Conservation (phyloP, 1,140 invertebrate species). For the Eupristina koningsbergeri region DNA sequence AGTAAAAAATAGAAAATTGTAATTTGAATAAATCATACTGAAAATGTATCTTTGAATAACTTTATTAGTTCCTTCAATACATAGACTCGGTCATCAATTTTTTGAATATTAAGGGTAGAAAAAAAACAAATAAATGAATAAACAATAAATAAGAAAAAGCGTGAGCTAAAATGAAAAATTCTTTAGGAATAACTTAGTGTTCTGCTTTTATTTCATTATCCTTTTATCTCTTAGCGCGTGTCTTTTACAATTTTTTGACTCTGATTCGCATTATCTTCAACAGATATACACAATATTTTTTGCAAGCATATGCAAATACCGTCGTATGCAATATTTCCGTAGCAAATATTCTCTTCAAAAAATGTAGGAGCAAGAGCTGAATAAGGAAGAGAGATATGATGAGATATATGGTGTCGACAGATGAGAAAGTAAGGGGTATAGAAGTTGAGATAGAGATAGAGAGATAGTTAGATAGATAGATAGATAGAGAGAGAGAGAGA, state of each 20-base stretch:
- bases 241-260: slow-evolving; percentile 45
- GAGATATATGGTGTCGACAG: slow-evolving; percentile 22
- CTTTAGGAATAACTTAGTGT: slow-evolving; percentile 46
- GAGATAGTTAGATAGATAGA: not conserved
- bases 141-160: not conserved
- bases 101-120: too few species aligned
- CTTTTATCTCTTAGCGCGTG: slow-evolving; percentile 45
- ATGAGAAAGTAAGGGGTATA: not conserved
- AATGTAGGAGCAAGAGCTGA: not conserved
- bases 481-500: too few species aligned
- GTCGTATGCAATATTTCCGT: slow-evolving; percentile 54
- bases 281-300: slow-evolving; percentile 41
- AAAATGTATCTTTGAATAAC: not conserved
- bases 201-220: slow-evolving; percentile 51
- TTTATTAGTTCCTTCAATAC: slow-evolving; percentile 40
- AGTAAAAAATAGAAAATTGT: not conserved
- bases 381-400: slow-evolving; percentile 43
- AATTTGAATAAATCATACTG: not conserved
- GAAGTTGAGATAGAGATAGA: not conserved
- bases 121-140: not conserved
- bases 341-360: slow-evolving; percentile 48
- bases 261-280: not conserved
- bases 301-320: slow-evolving; percentile 60
- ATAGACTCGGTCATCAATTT: not conserved
- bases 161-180: slow-evolving; percentile 40